Conservation (phyloP, 2,113 vertebrate species). For the Osmerus mordax region DNA sequence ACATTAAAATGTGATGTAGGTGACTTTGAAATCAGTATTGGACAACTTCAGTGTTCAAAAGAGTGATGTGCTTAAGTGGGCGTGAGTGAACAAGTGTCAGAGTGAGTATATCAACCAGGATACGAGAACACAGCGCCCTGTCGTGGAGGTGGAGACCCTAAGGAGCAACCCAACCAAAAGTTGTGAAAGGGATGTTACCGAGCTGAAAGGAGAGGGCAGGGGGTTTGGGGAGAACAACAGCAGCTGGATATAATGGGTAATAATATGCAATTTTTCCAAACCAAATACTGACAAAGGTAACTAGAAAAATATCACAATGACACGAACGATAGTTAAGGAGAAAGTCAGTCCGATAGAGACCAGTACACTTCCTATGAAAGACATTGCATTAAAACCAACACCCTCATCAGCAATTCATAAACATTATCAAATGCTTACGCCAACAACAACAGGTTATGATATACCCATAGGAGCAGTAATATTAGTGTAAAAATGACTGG, state of each 20-base stretch:
- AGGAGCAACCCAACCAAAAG: slow-evolving; percentile 44
- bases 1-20: neutral
- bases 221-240: slow-evolving; percentile 15
- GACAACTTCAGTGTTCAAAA: slow-evolving; percentile 58
- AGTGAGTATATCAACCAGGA: neutral
- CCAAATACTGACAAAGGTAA: slow-evolving; percentile 68
- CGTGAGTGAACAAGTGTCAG: slow-evolving; percentile 3
- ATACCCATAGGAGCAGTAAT: slow-evolving; percentile 37
- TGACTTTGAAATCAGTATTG: slow-evolving; percentile 52
- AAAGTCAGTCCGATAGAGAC: slow-evolving; percentile 47
- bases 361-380: slow-evolving; percentile 37
- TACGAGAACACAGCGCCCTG: slow-evolving; percentile 35
- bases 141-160: slow-evolving; percentile 40
- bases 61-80: slow-evolving; percentile 25
- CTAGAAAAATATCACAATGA: slow-evolving; percentile 68
- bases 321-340: slow-evolving; percentile 53
- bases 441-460: slow-evolving; percentile 14
- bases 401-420: slow-evolving; percentile 35
- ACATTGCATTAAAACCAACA: slow-evolving; percentile 58
- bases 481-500: neutral
- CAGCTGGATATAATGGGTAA: slow-evolving; percentile 39
- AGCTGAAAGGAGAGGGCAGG: slow-evolving; percentile 26
- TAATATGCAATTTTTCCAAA: slow-evolving; percentile 45
- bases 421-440: slow-evolving; percentile 17
- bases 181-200: slow-evolving; percentile 39